These are phyloP conservation scores for Amniataba percoides DNA, from an alignment of 2,797 vertebrate species.

Conservation along the genomic window DNA sequence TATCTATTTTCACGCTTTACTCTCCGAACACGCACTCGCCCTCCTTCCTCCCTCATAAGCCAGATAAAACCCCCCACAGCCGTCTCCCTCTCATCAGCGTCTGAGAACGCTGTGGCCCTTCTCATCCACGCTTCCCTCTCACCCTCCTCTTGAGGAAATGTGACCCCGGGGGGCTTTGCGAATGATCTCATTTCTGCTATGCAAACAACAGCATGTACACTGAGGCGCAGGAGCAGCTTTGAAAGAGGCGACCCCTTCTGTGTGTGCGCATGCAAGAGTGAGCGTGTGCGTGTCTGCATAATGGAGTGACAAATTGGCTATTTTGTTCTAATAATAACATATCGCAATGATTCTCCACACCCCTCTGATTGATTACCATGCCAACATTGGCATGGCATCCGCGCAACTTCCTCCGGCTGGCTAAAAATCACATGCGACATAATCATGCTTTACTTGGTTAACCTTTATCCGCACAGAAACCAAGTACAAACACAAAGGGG, in stretches of 20 bases:
- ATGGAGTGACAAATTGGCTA: slow-evolving; percentile 70
- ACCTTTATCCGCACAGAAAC: slow-evolving; percentile 24
- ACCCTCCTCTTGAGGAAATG: slow-evolving; percentile 51
- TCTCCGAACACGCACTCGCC: slow-evolving; percentile 52
- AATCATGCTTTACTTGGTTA: slow-evolving; percentile 30
- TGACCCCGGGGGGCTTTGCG: slow-evolving; percentile 66
- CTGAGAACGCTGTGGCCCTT: slow-evolving; percentile 8
- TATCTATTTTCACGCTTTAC: slow-evolving; percentile 58
- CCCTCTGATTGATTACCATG: slow-evolving; percentile 61
- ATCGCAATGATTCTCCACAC: slow-evolving; percentile 64
- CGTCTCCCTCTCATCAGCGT: not conserved
- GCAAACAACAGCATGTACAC: slow-evolving; percentile 59
- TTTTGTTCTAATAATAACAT: slow-evolving; percentile 71
- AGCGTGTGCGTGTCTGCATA: slow-evolving; percentile 38
- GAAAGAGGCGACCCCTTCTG: slow-evolving; percentile 43
- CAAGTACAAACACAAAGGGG: not conserved
- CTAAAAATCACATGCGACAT: slow-evolving; percentile 49
- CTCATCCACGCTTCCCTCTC: slow-evolving; percentile 28
- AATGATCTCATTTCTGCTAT: slow-evolving; percentile 70
- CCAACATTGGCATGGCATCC: slow-evolving; percentile 53
- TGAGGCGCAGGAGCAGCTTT: slow-evolving; percentile 45
- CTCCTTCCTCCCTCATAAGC: slow-evolving; percentile 44
- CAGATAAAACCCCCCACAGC: slow-evolving; percentile 14
- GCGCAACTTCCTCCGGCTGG: slow-evolving; percentile 21
- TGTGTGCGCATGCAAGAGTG: slow-evolving; percentile 15